These are phyloP conservation scores for Miniopterus natalensis DNA, from an alignment of 2,113 vertebrate species.

Conservation along the genomic window DNA sequence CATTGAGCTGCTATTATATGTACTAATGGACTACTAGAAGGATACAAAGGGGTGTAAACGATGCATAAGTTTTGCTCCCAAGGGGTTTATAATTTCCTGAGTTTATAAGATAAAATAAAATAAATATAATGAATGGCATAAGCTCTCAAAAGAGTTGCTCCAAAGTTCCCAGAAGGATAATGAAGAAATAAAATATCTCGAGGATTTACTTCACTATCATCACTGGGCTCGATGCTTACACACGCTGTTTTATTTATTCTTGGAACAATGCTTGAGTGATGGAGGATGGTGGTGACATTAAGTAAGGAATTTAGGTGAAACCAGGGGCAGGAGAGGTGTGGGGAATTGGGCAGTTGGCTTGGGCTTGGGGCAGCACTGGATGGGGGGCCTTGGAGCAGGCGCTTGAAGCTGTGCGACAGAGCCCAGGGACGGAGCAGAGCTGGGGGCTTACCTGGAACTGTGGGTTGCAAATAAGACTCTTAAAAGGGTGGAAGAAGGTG, in stretches of 20 bases:
- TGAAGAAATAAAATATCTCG: not conserved
- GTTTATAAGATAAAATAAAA: not conserved
- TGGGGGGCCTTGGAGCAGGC: not conserved
- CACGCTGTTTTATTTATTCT: not conserved
- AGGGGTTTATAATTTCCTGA: not conserved
- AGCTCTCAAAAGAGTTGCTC: not conserved
- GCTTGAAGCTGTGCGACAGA: not conserved
- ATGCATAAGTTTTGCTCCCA: not conserved
- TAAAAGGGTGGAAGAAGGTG: not conserved
- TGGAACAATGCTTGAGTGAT: not conserved
- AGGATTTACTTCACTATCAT: not conserved
- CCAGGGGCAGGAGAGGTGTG: fast-evolving
- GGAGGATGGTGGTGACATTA: not conserved
- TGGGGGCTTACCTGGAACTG: not conserved
- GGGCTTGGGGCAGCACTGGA: not conserved
- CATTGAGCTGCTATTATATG: not conserved
- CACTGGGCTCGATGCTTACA: not conserved
- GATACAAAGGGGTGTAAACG: not conserved
- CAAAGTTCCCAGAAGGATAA: not conserved
- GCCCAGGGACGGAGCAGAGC: not conserved
- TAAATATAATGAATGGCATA: not conserved
- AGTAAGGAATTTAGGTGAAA: not conserved
- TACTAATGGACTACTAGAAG: not conserved
- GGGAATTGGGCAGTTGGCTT: not conserved
- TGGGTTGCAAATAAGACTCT: not conserved